phyloP scores from a whole-genome alignment of 2,113 vertebrate genomes.

The Vulpes ferrilata region DNA sequence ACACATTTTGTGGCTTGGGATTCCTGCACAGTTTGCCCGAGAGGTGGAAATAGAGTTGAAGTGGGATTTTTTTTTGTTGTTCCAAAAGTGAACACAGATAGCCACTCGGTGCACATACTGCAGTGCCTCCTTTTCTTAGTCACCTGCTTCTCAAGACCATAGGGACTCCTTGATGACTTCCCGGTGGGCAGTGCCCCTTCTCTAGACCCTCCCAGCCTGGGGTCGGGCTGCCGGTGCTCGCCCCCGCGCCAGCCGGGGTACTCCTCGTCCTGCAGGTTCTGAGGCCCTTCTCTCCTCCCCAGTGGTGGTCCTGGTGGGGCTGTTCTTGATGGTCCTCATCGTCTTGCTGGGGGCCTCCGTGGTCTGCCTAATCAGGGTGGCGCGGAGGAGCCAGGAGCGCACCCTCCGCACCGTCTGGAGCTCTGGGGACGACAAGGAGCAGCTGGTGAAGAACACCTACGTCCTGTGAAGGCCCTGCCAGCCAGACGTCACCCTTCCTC shows the following conservation, averaged over 20 bases:
- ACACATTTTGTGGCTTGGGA: not conserved
- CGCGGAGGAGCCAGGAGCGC: constrained; percentile 60
- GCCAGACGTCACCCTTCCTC: not conserved
- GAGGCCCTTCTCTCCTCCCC: not conserved
- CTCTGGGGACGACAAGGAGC: constrained; percentile 83
- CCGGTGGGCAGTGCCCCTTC: not conserved
- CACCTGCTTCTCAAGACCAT: not conserved
- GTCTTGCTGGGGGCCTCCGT: constrained; percentile 78
- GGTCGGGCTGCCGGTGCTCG: not conserved
- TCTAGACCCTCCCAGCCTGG: not conserved
- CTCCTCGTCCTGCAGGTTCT: not conserved
- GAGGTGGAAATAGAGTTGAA: not conserved
- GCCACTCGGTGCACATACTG: not conserved
- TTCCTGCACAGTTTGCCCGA: not conserved
- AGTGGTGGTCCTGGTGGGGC: constrained; percentile 79
- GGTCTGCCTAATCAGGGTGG: constrained; percentile 76
- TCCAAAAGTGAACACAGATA: not conserved
- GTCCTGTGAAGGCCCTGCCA: constrained; percentile 66
- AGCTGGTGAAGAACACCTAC: constrained; percentile 82
- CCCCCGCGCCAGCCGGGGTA: too few species aligned
- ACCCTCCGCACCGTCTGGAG: constrained; percentile 75
- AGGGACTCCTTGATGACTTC: not conserved
- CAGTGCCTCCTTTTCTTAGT: not conserved
- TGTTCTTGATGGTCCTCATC: constrained; percentile 77
- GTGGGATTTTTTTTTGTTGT: not conserved